Conservation (phyloP, 2,797 vertebrate genomes). For the Rhynchonycteris naso region DNA sequence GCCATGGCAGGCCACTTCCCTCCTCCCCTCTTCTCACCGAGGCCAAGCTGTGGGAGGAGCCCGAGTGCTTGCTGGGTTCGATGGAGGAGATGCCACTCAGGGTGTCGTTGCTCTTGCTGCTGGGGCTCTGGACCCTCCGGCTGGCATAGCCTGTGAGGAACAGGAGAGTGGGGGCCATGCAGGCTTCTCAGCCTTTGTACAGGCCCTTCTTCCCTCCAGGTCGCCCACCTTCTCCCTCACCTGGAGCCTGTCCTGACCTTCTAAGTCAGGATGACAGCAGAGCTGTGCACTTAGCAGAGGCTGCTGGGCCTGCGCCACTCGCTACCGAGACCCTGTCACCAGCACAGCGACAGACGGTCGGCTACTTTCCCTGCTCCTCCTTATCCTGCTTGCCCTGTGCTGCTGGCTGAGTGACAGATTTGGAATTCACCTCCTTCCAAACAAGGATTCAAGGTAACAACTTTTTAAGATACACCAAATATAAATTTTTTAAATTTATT, state of each 20-base stretch:
- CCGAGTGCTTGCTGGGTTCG: conserved; percentile 96
- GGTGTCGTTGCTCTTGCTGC: conserved; percentile 96
- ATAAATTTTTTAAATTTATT: background rate
- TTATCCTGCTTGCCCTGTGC: background rate
- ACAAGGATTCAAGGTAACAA: background rate
- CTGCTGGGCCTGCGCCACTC: background rate
- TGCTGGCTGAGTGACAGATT: background rate
- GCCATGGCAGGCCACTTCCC: background rate
- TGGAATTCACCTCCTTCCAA: background rate
- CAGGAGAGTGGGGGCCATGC: background rate
- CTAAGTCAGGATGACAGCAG: background rate
- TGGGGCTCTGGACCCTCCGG: conserved; percentile 94
- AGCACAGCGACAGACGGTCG: background rate
- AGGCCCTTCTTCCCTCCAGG: accelerated
- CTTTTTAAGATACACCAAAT: background rate
- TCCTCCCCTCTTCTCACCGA: conserved; percentile 88
- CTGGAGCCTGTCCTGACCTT: background rate
- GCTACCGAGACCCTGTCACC: accelerated
- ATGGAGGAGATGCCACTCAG: conserved; percentile 97
- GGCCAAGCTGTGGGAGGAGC: conserved; percentile 95
- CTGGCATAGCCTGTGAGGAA: conserved; percentile 87
- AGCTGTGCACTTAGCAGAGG: accelerated
- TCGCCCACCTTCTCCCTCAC: conserved; percentile 85
- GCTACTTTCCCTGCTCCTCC: background rate
- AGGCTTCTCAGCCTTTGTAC: background rate